Base-by-base conservation (phyloP, 2,113 vertebrate genomes). In the Alethe diademata region DNA sequence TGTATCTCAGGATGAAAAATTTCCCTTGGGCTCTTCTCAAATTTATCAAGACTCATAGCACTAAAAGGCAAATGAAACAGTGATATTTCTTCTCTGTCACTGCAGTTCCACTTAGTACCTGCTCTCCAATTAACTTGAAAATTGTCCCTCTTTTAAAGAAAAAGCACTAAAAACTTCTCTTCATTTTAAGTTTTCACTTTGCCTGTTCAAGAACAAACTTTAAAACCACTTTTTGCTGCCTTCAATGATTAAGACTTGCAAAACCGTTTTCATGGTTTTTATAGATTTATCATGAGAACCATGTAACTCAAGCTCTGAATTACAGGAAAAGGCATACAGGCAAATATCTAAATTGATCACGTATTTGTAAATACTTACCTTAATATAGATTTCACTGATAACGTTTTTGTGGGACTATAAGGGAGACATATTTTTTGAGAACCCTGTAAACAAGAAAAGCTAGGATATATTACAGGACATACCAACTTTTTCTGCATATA, bases 381-480 rank as follows among this genome's bases (percentile, higher is more conserved):
- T 98, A 99, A 98, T 97, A 99, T 99, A 96, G 99, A 99, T 98
- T 99, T 99, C 97, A 99, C 99, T 62, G 99, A 99, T 90, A 99
- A 98, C 33, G 99, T 99, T 98, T 99, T 99, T 67, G 99, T 99
- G 58, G 99, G 99, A 96, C 99, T 99, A 95, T 99, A 99, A 65
- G 99, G 99, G 91, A 99, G 99, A 98, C 99, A 99, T 95, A 99
- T 99, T 98, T 99, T 99, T 98, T 99, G 98, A 57, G 99, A 99
- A 82, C 99, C 99, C 99, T 99, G 96, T 16, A 93, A 96, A 89
- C 40, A 92, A 67, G 93, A 93, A 96, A 66, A 78, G 28, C 47
- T 67, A 57, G 70, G 20, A 88, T 33, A 58, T 60, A 40, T 84
- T 86, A 84, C 43, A 69, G 23, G 35, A 75, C 31, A 82, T 36